phyloP scores from a whole-genome alignment of 2,888 invertebrate species.

The Cephonodes hylas region DNA sequence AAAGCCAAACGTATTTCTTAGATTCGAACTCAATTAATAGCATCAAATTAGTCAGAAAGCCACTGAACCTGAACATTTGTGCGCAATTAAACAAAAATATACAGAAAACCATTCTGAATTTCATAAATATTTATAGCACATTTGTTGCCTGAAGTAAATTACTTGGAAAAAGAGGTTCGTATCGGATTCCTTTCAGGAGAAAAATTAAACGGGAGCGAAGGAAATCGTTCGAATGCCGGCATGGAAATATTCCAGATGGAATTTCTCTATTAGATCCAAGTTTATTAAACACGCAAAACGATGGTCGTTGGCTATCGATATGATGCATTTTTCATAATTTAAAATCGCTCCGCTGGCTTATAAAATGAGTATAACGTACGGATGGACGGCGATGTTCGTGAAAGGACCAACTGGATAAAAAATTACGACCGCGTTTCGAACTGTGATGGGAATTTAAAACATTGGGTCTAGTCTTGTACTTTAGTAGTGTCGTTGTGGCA shows the following conservation, averaged over 20 bases:
- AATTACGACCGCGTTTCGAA: no score
- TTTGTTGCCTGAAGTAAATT: slow-evolving; percentile 17
- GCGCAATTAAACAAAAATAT: no score
- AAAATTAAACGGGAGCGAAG: slow-evolving; percentile 13
- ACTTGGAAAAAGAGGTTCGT: slow-evolving; percentile 4
- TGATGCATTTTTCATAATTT: neutral
- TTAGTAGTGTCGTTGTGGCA: no score
- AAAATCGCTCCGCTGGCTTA: neutral
- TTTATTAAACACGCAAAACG: slow-evolving; percentile 17
- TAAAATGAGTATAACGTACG: neutral
- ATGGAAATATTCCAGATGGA: slow-evolving; percentile 14
- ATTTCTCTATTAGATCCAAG: slow-evolving; percentile 13
- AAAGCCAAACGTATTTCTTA: no score
- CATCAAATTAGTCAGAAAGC: no score
- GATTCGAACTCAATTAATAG: no score
- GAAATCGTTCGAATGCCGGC: slow-evolving; percentile 8
- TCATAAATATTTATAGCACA: neutral
- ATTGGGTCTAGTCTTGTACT: no score
- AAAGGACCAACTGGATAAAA: neutral
- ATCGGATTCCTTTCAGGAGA: slow-evolving; percentile 12
- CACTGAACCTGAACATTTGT: no score
- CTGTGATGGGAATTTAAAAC: no score
- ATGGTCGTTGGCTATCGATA: neutral
- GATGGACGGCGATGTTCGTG: neutral
- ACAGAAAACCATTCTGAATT: neutral